Base-by-base conservation (phyloP, 2,113 vertebrate genomes). In the Nesospiza acunhae region DNA sequence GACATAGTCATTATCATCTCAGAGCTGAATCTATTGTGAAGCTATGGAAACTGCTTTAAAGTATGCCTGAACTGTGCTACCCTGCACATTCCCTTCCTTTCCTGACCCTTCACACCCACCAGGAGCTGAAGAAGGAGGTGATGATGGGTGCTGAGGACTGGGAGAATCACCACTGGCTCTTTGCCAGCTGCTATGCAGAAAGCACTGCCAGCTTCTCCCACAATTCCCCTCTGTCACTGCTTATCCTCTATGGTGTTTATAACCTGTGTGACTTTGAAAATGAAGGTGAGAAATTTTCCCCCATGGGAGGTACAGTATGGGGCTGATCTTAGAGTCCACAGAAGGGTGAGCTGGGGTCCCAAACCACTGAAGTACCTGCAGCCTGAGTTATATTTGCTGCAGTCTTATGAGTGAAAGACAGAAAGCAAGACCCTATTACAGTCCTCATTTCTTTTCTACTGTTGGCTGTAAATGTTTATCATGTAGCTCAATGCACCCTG, bases 371-470 rank as follows among this genome's bases (percentile, higher is more conserved):
- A 89, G 21, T 9, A 49, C 28, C 70, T 87, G n/a, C n/a, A 64
- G 60, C 31, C 28, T 23, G 35, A 33, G 46, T 87, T 74, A 24
- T 35, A 42, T 70, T 94, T 85, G 56, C 42, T 87, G 75, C 49
- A 91, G 59, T 60, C 58, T 78, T 80, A 52, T 46, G 46, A 85
- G 33, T n/a, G 30, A 87, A 91, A 84, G 49, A 89, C 47, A 84
- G 82, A 89, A 91, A 78, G 20, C 2, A 15, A 69, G 50, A 68
- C 16, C 84, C 49, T 85, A 26, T 92, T 87, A 87, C 27, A 84
- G 31, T 83, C 59, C 63, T 96, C 22, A 53, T 92, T 95, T 92
- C 52, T 94, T 88, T 75, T 42, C 74, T 93, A 89, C 89, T 93
- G 86, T 86, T 2, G 4, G 22, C 39, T 84, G 56, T 90, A 94